Evolutionary conservation across 2,797 vertebrate genomes (phyloP).

Genomic region (Notolepis coatsorum): DNA sequence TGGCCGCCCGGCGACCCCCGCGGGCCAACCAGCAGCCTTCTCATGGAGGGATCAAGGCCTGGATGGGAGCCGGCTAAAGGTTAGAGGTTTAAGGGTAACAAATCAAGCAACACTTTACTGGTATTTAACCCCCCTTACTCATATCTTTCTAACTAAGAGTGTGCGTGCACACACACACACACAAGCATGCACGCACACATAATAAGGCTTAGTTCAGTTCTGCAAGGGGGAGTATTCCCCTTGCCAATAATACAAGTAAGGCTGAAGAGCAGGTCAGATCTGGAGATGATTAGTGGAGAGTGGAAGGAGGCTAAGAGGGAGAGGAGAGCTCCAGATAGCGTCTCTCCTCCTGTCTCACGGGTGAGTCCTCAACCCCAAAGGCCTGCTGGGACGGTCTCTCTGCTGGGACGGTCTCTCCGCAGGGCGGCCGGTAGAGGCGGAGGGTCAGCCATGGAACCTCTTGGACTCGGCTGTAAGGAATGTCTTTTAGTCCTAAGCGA

Average conservation of each 20-base stretch:
- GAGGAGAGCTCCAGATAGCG: slow-evolving; percentile 28
- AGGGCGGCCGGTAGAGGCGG: slow-evolving; percentile 24
- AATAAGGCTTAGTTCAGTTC: slow-evolving; percentile 47
- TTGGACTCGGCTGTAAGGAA: background rate
- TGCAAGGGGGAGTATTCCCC: background rate
- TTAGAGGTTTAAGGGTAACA: slow-evolving; percentile 84
- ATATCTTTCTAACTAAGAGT: slow-evolving; percentile 50
- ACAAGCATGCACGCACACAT: slow-evolving; percentile 42
- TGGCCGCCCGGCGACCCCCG: slow-evolving; percentile 82
- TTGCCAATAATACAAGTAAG: slow-evolving; percentile 6
- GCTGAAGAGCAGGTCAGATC: slow-evolving; percentile 26
- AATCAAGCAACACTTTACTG: slow-evolving; percentile 83
- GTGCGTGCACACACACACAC: background rate
- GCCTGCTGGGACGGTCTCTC: slow-evolving; percentile 29
- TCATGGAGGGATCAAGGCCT: slow-evolving; percentile 77
- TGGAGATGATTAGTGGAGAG: slow-evolving; percentile 20
- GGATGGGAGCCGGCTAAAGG: slow-evolving; percentile 78
- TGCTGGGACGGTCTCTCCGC: slow-evolving; percentile 30
- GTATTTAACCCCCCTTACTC: slow-evolving; percentile 75
- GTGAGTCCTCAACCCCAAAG: slow-evolving; percentile 24
- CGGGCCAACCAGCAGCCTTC: slow-evolving; percentile 80
- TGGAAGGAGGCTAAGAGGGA: slow-evolving; percentile 8
- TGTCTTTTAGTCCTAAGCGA: background rate
- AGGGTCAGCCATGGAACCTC: background rate
- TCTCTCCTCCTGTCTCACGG: slow-evolving; percentile 21